Evolutionary conservation across 1,140 invertebrate genomes (phyloP).

Genomic region (Brachionus calyciflorus): DNA sequence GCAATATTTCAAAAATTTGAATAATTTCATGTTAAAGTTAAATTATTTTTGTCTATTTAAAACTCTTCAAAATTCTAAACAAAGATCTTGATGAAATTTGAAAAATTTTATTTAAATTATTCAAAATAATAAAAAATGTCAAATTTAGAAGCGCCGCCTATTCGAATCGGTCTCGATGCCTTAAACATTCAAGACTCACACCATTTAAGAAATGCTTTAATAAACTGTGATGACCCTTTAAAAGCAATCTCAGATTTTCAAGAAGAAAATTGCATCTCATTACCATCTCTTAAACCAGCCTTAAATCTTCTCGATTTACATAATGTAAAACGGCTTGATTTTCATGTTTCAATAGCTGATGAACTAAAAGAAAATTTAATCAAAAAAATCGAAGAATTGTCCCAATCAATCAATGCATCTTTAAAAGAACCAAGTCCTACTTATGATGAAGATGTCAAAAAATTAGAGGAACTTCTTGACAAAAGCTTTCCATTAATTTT

Average conservation of each 20-base stretch:
- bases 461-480: constrained; percentile 81
- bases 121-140: constrained; percentile 2
- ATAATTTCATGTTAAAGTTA: constrained; percentile 28
- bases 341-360: constrained; percentile 90
- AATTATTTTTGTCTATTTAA: not conserved
- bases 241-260: constrained; percentile 97
- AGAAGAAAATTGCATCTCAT: constrained; percentile 81
- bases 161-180: constrained; percentile 70
- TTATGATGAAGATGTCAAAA: constrained; percentile 68
- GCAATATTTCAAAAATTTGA: constrained; percentile 28
- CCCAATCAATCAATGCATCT: constrained; percentile 29
- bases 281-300: constrained; percentile 88
- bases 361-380: constrained; percentile 84
- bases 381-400: constrained; percentile 80
- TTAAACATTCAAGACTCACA: constrained; percentile 84
- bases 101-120: not conserved
- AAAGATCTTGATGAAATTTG: not conserved
- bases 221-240: constrained; percentile 88
- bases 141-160: not conserved
- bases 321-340: constrained; percentile 82
- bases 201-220: constrained; percentile 82
- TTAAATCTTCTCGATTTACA: constrained; percentile 87
- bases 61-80: not conserved
- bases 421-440: constrained; percentile 66
- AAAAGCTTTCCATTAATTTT: constrained; percentile 91